phyloP scores from a whole-genome alignment of 2,113 vertebrate genomes.

The Nematolebias whitei region DNA sequence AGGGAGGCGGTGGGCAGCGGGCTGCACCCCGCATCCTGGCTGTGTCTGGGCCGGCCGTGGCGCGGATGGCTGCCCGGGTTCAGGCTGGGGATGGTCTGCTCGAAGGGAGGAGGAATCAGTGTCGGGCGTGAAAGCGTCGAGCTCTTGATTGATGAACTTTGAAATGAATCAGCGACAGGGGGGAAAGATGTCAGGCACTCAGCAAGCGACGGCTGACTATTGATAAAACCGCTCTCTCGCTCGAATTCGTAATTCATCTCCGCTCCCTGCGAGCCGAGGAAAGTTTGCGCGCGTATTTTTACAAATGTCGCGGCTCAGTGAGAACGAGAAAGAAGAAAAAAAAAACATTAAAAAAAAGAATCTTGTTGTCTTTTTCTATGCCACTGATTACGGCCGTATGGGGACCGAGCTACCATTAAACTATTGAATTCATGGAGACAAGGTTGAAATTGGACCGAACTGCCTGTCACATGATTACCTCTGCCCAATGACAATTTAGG shows the following conservation, averaged over 20 bases:
- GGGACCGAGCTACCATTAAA: slow-evolving; percentile 99
- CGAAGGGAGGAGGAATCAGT: slow-evolving; percentile 99
- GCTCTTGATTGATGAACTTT: slow-evolving; percentile 99
- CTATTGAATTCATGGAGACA: slow-evolving; percentile 99
- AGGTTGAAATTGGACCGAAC: slow-evolving; percentile 99
- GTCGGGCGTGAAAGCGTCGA: slow-evolving; percentile 99
- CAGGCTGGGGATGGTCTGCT: slow-evolving; percentile 99
- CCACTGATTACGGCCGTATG: slow-evolving; percentile 99
- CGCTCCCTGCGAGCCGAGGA: slow-evolving; percentile 92
- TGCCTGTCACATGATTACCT: slow-evolving; percentile 99
- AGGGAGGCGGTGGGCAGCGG: slow-evolving; percentile 90
- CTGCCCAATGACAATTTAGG: slow-evolving; percentile 99
- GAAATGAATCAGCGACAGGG: slow-evolving; percentile 99
- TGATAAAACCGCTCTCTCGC: slow-evolving; percentile 99
- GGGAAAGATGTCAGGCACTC: slow-evolving; percentile 99
- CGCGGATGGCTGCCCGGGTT: slow-evolving; percentile 97
- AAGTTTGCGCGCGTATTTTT: slow-evolving; percentile 92
- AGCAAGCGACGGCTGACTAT: slow-evolving; percentile 99
- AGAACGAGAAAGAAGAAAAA: slow-evolving; percentile 83
- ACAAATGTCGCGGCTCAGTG: slow-evolving; percentile 82
- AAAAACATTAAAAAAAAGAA: slow-evolving; percentile 72
- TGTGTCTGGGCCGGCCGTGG: slow-evolving; percentile 95
- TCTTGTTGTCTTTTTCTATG: slow-evolving; percentile 91
- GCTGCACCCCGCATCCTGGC: slow-evolving; percentile 88
- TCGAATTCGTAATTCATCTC: slow-evolving; percentile 99